These are phyloP conservation scores for Goniozus legneri DNA, from an alignment of 1,140 invertebrate species.

Conservation along the genomic window DNA sequence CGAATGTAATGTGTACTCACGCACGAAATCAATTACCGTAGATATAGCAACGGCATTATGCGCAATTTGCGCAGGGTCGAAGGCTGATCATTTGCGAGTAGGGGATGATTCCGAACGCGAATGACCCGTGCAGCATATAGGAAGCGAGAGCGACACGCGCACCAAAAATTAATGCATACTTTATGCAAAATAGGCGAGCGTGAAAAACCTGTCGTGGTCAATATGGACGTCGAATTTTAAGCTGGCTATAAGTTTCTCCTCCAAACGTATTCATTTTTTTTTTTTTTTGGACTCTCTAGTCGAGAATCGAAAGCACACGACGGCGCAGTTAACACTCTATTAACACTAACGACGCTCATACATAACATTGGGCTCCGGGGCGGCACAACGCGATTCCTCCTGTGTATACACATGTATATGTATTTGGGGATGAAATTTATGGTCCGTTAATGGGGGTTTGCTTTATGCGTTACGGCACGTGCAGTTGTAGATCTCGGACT, in stretches of 20 bases:
- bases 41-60: not conserved
- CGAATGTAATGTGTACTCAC: no score
- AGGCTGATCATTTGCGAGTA: not conserved
- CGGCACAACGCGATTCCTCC: slow-evolving; percentile 20
- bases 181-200: slow-evolving; percentile 36
- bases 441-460: slow-evolving; percentile 38
- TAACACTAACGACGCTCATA: slow-evolving; percentile 55
- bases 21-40: not conserved
- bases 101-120: no score
- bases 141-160: slow-evolving; percentile 10
- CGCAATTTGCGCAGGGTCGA: not conserved
- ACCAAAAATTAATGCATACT: slow-evolving; percentile 42
- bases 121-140: no score
- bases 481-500: slow-evolving; percentile 11
- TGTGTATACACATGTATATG: no score
- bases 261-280: not conserved
- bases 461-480: slow-evolving; percentile 34
- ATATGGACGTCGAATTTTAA: slow-evolving; percentile 26
- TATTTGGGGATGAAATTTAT: slow-evolving; percentile 41
- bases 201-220: slow-evolving; percentile 23
- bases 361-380: slow-evolving; percentile 36
- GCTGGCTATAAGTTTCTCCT: slow-evolving; percentile 20
- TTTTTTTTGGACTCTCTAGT: slow-evolving; percentile 5
- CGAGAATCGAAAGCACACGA: slow-evolving; percentile 46
- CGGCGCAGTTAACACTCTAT: slow-evolving; percentile 54